Evolutionary conservation across 2,113 vertebrate genomes (phyloP), one percentile per base, ranked within the genome.

Genomic region (Leptodactylus fuscus): DNA sequence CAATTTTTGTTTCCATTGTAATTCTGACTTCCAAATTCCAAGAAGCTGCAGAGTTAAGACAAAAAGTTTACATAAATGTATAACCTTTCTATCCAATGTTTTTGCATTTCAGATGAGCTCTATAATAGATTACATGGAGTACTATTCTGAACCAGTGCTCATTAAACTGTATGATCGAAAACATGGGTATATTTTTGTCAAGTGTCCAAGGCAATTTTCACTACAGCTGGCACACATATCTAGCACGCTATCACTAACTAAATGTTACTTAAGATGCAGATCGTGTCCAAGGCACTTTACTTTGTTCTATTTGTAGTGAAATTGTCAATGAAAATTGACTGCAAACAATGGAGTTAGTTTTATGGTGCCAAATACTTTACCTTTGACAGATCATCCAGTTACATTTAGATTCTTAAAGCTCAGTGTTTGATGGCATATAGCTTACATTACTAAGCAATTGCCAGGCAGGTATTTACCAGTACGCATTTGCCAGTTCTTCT

Each of bases 211-310:
- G 73, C 13, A 74, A 27, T 74, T 24, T 48, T 13, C 71, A 48
- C 71, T 46, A 48, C 44, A 75, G n/a, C n/a, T 75, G 73, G 73
- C 73, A 75, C 46, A 46, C 46, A 27, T 49, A 75, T 27, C 44
- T 49, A 29, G 24, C 24, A 75, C 46, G 0, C 46, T 67, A 15
- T 67, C 62, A 67, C 2, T 18, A 67, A 67, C 32, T 6, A 67
- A 62, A 62, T 62, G 58, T 62, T 62, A 62, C 24, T 58, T 58
- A 58, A 58, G 55, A 58, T 24, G 55, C 10, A 58, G 9, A 16
- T 16, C 60, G 16, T 32, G 29, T 18, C 29, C 15, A 36, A 34
- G 62, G 16, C 15, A 34, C 32, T 18, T 67, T 67, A 67, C 5
- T 16, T 6, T 7, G 62, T 10, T 67, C 20, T 67, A 36, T 34